Percentiles rank a stretch among this genome's conserved stretches.
Evolutionary conservation across 2,888 invertebrate genomes (phyloP).

Genomic region (Linyphia triangularis): DNA sequence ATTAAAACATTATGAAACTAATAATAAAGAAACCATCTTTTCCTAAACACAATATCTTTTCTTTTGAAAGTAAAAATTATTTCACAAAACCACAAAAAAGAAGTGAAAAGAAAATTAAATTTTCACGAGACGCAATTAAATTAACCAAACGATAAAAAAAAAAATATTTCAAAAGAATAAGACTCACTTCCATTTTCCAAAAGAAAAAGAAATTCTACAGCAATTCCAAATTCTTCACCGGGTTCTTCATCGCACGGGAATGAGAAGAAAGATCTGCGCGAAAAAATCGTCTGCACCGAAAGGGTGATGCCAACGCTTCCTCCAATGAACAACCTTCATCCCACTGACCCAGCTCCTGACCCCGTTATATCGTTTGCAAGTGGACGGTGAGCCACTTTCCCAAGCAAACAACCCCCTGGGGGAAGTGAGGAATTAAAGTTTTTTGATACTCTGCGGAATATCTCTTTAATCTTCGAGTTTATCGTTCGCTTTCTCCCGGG

Average conservation of each 20-base stretch:
- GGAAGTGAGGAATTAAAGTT: neutral
- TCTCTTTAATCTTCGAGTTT: neutral
- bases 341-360: conserved; percentile 68
- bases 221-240: neutral
- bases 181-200: no score
- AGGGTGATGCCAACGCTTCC: neutral
- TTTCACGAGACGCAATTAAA: no score
- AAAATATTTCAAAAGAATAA: no score
- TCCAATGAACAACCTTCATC: conserved; percentile 56
- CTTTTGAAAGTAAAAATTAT: no score
- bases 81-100: no score
- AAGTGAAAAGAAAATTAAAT: no score
- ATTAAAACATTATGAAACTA: no score
- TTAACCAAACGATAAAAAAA: no score
- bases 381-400: conserved; percentile 60
- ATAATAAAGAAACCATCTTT: no score
- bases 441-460: neutral
- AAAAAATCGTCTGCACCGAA: neutral
- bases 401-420: neutral
- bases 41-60: no score
- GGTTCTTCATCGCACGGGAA: neutral
- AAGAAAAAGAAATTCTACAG: no score
- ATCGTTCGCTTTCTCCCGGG: conserved; percentile 16
- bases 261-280: neutral
- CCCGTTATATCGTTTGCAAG: conserved; percentile 25